These are phyloP conservation scores for Monopis laevigella DNA, from an alignment of 2,888 invertebrate species.

Conservation along the genomic window DNA sequence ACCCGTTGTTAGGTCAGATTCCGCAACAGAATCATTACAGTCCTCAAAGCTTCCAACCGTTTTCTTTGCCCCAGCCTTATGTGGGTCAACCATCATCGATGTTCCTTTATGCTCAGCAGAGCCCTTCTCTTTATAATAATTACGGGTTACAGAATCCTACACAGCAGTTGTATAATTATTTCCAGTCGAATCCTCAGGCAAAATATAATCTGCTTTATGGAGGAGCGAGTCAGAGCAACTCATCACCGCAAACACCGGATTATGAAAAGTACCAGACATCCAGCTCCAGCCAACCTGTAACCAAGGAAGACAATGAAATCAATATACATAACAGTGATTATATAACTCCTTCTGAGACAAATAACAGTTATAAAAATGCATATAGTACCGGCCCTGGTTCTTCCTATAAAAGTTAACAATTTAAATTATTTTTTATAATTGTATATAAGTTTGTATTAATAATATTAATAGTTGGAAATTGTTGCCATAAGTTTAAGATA, in stretches of 20 bases:
- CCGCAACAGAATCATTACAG: conserved; percentile 36
- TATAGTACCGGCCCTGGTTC: conserved; percentile 36
- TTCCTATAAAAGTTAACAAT: conserved; percentile 14
- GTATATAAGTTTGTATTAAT: too few species aligned
- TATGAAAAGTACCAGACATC: conserved; percentile 41
- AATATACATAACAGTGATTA: conserved; percentile 38
- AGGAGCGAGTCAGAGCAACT: conserved; percentile 16
- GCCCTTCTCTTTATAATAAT: conserved; percentile 42
- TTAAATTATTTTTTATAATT: too few species aligned
- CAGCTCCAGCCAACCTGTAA: conserved; percentile 27
- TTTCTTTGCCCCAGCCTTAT: conserved; percentile 34
- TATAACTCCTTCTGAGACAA: conserved; percentile 35
- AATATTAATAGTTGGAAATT: too few species aligned
- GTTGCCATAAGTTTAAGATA: too few species aligned
- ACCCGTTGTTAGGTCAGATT: conserved; percentile 24
- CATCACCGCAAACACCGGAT: conserved; percentile 30
- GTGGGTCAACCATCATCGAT: conserved; percentile 44
- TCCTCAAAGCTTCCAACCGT: conserved; percentile 33
- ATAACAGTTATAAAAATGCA: conserved; percentile 37
- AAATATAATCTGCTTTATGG: conserved; percentile 40
- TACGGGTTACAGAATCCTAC: conserved; percentile 36
- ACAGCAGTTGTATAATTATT: conserved; percentile 48
- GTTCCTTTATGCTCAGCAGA: conserved; percentile 44
- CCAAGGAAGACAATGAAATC: conserved; percentile 49
- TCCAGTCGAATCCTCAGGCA: conserved; percentile 41